Evolutionary conservation across 2,797 vertebrate genomes (phyloP), one percentile per base, ranked within the genome.

Genomic region (Phalloptychus januarius): DNA sequence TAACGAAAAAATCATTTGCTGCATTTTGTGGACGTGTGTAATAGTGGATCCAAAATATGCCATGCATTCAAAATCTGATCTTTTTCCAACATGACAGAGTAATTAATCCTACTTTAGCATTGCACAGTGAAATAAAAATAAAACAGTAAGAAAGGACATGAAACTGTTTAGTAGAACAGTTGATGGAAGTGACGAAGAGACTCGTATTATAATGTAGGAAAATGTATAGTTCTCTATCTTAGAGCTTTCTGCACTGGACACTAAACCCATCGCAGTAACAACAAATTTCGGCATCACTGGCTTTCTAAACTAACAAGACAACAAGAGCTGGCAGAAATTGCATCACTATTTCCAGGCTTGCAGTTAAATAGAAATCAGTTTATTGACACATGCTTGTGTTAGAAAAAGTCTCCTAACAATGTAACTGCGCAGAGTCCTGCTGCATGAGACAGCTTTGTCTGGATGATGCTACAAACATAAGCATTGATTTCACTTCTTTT

Each of bases 371-470:
- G 23, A 44, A 70, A 70, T 44, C 42, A 31, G 12, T 71, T 44
- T 7, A 44, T 45, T 71, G 67, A 28, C 42, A 45, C 42, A 28
- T 15, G 40, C 40, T 70, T 70, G 42, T 44, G 13, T n/a, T n/a
- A 70, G 67, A 6, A 71, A 71, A 28, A 45, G 25, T 71, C 67
- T 45, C 42, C n/a, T 71, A 71, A 45, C 42, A 71, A 45, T 18
- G 28, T 71, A n/a, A 44, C 25, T 44, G 40, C 40, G 0, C 67
- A 71, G 40, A 45, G 67, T 71, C 13, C 67, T 45, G 40, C 67
- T 71, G 40, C 42, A 71, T 45, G 13, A 71, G 67, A 71, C 67
- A 28, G 42, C 40, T 71, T 71, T 44, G 25, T 71, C 7, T 71
- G 40, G 40, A 28, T 45, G 40, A 71, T 45, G n/a, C 12, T 71